Base-by-base conservation (phyloP, 2,797 vertebrate species). In the Gorsachius magnificus region DNA sequence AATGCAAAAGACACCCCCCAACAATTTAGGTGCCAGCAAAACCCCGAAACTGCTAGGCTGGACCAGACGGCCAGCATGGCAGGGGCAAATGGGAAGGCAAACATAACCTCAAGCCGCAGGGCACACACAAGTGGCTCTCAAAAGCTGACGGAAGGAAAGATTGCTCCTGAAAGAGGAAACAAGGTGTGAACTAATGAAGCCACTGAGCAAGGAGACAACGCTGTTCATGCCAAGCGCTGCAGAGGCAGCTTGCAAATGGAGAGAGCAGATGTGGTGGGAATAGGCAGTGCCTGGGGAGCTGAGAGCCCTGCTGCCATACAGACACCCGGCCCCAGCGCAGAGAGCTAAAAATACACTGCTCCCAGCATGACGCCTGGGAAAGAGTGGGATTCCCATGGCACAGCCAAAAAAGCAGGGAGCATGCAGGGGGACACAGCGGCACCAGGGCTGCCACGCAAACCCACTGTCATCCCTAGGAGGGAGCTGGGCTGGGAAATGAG, bases 251-350 rank as follows among this genome's bases (percentile, higher is more conserved):
- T 89, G 83, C 38, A 35, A 56, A 53, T 0, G 53, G 53, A 70
- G 57, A 87, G 77, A 89, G 91, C 81, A 92, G 96, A 71, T 75
- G 81, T 25, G 72, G 74, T 45, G 81, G 91, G 93, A 95, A 82
- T 74, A 78, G 83, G 57, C 81, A 78, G 84, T 3, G 21, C 81
- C 58, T 2, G 21, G 74, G 81, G 74, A 87, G 81, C 53, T 2
- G 7, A 29, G 58, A 53, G 25, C 70, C n/a, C 45, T 0, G 9
- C 43, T 6, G 57, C 65, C 35, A 7, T 4, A 9, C 12, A 65
- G 81, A 80, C 56, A 87, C 58, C 43, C 7, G 0, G 63, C 58
- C 36, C 41, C 0, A 0, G 76, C 51, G 63, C 16, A 0, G 3
- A 46, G 64, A 75, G 45, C 78, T 94, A 91, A 92, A 95, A 91